phyloP scores from a whole-genome alignment of 2,888 invertebrate species.

The Lydus trimaculatus region DNA sequence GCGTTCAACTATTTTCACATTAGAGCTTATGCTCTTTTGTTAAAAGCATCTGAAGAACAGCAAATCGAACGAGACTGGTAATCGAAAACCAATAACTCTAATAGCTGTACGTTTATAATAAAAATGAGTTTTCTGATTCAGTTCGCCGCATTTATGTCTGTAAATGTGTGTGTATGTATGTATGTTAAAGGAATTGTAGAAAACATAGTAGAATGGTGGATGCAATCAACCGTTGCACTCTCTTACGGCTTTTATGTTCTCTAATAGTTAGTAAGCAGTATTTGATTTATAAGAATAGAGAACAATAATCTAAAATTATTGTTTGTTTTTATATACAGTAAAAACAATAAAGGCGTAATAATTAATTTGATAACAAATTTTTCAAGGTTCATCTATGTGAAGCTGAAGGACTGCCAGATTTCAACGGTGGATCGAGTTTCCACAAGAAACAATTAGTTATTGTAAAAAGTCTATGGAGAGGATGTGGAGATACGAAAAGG shows the following conservation, averaged over 20 bases:
- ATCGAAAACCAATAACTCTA: constrained; percentile 35
- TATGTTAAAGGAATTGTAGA: background rate
- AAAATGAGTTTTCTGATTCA: constrained; percentile 26
- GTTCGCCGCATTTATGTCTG: constrained; percentile 12
- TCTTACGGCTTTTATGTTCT: constrained; percentile 39
- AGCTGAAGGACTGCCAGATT: constrained; percentile 75
- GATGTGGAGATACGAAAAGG: constrained; percentile 64
- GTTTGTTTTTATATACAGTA: constrained; percentile 25
- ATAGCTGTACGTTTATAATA: constrained; percentile 28
- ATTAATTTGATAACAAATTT: constrained; percentile 11
- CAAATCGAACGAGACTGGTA: constrained; percentile 17
- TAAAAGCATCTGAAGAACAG: background rate
- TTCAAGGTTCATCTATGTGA: constrained; percentile 77
- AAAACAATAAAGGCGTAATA: too few species aligned
- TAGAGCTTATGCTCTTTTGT: background rate
- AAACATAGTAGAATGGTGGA: constrained; percentile 22
- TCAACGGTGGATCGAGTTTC: constrained; percentile 70
- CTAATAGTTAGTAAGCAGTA: constrained; percentile 33
- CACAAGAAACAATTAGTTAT: constrained; percentile 77
- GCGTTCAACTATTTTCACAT: background rate
- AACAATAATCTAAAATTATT: too few species aligned
- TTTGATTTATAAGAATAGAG: background rate
- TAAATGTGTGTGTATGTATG: background rate
- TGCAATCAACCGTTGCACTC: constrained; percentile 45
- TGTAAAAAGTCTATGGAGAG: constrained; percentile 79